Conservation (phyloP, 2,113 vertebrate species). For the Anguilla japonica region DNA sequence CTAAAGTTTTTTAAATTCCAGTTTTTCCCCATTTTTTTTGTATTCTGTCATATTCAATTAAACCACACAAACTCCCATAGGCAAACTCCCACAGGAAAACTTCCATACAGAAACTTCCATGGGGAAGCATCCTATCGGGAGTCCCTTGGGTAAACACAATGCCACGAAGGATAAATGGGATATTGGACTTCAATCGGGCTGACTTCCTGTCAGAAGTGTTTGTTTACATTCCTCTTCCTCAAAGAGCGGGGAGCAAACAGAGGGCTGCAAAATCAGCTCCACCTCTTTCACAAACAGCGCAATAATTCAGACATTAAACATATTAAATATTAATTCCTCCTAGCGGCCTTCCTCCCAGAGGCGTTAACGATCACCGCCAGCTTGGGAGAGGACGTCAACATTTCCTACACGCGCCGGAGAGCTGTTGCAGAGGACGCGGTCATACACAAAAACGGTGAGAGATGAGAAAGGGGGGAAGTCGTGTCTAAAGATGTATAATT, state of each 20-base stretch:
- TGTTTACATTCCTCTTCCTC: not conserved
- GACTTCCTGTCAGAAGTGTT: not conserved
- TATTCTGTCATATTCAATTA: too few species aligned
- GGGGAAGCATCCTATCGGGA: not conserved
- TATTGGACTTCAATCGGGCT: not conserved
- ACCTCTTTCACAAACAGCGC: too few species aligned
- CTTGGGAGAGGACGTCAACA: constrained; percentile 75
- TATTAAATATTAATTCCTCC: constrained; percentile 35
- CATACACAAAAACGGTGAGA: constrained; percentile 80
- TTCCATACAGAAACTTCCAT: too few species aligned
- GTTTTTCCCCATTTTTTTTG: too few species aligned
- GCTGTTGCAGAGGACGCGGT: constrained; percentile 73
- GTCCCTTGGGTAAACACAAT: too few species aligned
- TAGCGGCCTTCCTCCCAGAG: constrained; percentile 79
- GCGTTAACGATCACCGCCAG: constrained; percentile 81
- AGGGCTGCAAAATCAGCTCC: too few species aligned
- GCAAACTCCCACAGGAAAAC: too few species aligned
- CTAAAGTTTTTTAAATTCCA: constrained; percentile 26
- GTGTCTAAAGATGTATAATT: too few species aligned
- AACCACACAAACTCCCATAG: too few species aligned
- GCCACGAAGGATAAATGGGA: too few species aligned
- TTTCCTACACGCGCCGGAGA: constrained; percentile 74
- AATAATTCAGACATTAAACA: not conserved
- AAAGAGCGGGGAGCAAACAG: too few species aligned
- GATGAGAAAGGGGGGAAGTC: not conserved